Evolutionary conservation across 2,113 vertebrate genomes (phyloP).

Genomic region (Gymnarchus niloticus): DNA sequence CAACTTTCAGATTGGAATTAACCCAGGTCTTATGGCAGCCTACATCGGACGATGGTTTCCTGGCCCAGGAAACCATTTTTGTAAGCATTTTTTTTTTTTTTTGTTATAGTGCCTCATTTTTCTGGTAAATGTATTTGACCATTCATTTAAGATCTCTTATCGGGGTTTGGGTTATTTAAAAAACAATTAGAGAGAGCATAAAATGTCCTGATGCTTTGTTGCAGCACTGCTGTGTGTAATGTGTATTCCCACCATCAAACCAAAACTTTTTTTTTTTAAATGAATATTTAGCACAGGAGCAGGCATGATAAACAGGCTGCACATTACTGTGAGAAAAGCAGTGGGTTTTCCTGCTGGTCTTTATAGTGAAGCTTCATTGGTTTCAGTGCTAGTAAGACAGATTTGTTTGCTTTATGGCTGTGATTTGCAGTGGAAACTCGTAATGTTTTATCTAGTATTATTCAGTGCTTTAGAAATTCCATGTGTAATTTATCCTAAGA

Average conservation of each 20-base stretch:
- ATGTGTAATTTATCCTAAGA: background rate
- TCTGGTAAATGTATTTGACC: no score
- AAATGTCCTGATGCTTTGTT: no score
- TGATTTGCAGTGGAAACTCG: no score
- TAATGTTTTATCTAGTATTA: no score
- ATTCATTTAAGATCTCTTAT: no score
- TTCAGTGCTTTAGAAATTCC: background rate
- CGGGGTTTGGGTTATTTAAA: no score
- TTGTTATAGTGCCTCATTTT: background rate
- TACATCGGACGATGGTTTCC: slow-evolving; percentile 96
- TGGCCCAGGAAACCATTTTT: slow-evolving; percentile 96
- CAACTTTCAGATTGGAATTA: slow-evolving; percentile 85
- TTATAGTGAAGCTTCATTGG: no score
- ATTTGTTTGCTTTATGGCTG: no score
- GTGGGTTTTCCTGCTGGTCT: no score
- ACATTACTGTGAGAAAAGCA: no score
- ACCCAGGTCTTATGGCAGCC: slow-evolving; percentile 95
- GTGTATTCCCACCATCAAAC: background rate
- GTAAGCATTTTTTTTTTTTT: slow-evolving; percentile 60
- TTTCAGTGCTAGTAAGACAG: no score
- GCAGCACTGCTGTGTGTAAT: background rate
- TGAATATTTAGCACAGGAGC: background rate
- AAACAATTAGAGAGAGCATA: no score
- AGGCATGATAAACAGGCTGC: background rate
- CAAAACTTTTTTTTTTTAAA: background rate